Conservation (phyloP, 1,140 invertebrate species). For the Nephila pilipes region DNA sequence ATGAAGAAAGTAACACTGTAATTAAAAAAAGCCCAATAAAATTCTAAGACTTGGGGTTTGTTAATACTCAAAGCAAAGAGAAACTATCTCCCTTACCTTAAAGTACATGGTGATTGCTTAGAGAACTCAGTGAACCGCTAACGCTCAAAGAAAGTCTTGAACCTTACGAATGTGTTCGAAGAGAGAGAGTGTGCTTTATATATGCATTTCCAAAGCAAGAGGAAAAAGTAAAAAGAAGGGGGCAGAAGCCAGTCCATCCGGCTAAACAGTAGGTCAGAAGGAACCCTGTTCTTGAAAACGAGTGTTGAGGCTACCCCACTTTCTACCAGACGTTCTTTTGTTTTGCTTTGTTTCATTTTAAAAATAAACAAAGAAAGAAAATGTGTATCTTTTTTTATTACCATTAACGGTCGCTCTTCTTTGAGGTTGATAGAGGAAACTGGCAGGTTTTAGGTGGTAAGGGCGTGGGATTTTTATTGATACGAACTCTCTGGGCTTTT, state of each 20-base stretch:
- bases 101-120: slow-evolving; percentile 36
- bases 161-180: background rate
- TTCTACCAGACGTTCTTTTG: slow-evolving; percentile 29
- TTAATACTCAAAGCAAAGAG: background rate
- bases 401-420: slow-evolving; percentile 5
- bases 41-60: background rate
- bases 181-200: slow-evolving; percentile 63
- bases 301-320: slow-evolving; percentile 52
- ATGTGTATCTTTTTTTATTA: background rate
- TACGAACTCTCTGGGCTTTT: slow-evolving; percentile 5
- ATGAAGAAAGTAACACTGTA: too few species aligned
- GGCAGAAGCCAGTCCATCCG: slow-evolving; percentile 64
- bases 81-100: slow-evolving; percentile 49
- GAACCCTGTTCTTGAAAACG: slow-evolving; percentile 69
- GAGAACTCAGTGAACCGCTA: background rate
- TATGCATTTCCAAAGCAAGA: background rate
- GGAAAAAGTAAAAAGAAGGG: slow-evolving; percentile 14
- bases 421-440: slow-evolving; percentile 10
- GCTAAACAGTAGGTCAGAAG: slow-evolving; percentile 66
- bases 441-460: slow-evolving; percentile 6
- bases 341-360: slow-evolving; percentile 22
- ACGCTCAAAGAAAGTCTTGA: background rate
- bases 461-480: slow-evolving; percentile 51
- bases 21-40: too few species aligned
- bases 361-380: background rate